These are phyloP conservation scores for Temnothorax longispinosus DNA, from an alignment of 1,140 invertebrate genomes.

Conservation along the genomic window DNA sequence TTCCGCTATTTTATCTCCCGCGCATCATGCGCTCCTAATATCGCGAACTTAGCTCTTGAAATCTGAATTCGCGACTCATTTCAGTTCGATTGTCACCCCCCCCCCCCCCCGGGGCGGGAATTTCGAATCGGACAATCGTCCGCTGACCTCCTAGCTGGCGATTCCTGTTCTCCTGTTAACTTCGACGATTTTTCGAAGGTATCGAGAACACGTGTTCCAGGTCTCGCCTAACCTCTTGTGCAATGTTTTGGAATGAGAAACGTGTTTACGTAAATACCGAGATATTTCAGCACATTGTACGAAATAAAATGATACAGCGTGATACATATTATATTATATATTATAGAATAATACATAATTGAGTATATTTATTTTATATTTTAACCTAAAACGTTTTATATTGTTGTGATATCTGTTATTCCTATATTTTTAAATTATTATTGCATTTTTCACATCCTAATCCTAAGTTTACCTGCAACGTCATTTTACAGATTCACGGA, in stretches of 20 bases:
- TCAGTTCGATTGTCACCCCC: background rate
- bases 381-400: background rate
- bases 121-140: background rate
- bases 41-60: background rate
- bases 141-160: background rate
- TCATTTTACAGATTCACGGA: background rate
- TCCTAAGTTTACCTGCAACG: background rate
- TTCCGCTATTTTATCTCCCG: background rate
- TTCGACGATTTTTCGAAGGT: constrained; percentile 31
- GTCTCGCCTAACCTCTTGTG: background rate
- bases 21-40: background rate
- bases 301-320: background rate
- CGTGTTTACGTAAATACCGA: background rate
- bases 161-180: background rate
- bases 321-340: background rate
- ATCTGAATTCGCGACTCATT: background rate
- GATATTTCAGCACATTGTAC: background rate
- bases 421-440: background rate
- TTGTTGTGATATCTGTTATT: background rate
- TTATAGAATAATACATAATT: background rate
- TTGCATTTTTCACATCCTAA: background rate
- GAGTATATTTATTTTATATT: background rate
- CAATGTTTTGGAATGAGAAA: background rate
- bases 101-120: background rate
- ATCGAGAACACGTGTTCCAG: background rate